These are phyloP conservation scores for Sinosuthora webbiana DNA, from an alignment of 2,113 vertebrate species.

Conservation along the genomic window DNA sequence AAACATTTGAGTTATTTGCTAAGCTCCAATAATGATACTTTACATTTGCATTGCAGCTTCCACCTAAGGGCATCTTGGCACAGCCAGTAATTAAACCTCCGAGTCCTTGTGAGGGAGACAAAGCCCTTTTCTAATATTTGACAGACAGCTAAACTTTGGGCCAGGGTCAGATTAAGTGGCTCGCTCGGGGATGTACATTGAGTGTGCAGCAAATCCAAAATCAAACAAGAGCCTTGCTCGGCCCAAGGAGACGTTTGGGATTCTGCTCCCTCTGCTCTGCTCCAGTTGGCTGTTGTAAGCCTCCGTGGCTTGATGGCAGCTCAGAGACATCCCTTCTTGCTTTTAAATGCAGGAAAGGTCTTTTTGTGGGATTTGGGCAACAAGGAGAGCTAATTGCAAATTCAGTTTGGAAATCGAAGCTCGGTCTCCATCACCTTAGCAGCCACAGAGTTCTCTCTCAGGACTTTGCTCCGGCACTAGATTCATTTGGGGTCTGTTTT, in stretches of 20 bases:
- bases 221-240: conserved; percentile 57
- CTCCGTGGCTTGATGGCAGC: not conserved
- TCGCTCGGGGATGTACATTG: conserved; percentile 59
- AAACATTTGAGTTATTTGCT: conserved; percentile 68
- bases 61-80: conserved; percentile 69
- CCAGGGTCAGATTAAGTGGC: conserved; percentile 67
- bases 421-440: conserved; percentile 7
- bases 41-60: conserved; percentile 67
- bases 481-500: conserved; percentile 54
- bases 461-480: not conserved
- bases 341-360: conserved; percentile 31
- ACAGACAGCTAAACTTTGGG: conserved; percentile 68
- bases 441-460: conserved; percentile 43
- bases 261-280: conserved; percentile 51
- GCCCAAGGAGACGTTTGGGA: conserved; percentile 51
- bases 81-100: conserved; percentile 54
- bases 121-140: conserved; percentile 64
- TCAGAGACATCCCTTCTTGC: conserved; percentile 45
- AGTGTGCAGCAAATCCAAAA: conserved; percentile 53
- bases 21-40: conserved; percentile 60
- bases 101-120: conserved; percentile 43
- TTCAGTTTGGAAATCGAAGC: conserved; percentile 11
- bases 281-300: conserved; percentile 37
- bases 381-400: conserved; percentile 39
- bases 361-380: not conserved